Evolutionary conservation across 2,888 invertebrate species (phyloP).

Genomic region (Nomada ferruginata): DNA sequence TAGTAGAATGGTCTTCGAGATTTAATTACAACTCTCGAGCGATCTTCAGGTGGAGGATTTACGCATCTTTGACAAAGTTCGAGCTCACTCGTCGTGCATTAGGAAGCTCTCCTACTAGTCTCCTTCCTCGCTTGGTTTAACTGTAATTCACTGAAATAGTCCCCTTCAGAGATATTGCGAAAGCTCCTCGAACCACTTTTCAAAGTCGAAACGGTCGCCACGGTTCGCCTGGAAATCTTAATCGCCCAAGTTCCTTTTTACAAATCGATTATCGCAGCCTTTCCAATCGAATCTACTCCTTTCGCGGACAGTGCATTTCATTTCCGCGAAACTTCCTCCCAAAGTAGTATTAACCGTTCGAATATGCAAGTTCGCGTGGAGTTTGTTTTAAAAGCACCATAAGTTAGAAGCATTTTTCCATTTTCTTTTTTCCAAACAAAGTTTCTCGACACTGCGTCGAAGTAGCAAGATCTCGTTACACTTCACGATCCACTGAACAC

Average conservation of each 20-base stretch:
- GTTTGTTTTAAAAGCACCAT: neutral
- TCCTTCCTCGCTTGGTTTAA: neutral
- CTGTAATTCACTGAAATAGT: neutral
- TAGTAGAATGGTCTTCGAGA: neutral
- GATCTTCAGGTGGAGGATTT: neutral
- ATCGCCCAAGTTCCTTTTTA: neutral
- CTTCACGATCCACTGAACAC: neutral
- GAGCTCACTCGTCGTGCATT: neutral
- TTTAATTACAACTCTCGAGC: neutral
- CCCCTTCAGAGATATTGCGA: neutral
- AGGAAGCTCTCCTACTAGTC: conserved; percentile 6
- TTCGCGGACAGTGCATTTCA: neutral
- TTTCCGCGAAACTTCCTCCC: neutral
- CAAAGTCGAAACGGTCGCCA: neutral
- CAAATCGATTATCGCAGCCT: neutral
- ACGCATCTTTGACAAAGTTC: neutral
- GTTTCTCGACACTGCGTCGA: neutral
- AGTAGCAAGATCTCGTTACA: neutral
- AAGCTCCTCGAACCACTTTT: conserved; percentile 10
- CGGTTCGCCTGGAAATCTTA: conserved; percentile 9
- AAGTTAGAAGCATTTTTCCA: neutral
- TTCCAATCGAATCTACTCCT: neutral
- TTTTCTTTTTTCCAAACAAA: neutral
- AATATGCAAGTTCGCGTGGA: neutral
- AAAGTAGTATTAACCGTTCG: neutral